These are phyloP conservation scores for Clavelina lepadiformis DNA, from an alignment of 23 tunicate genomes.

Conservation along the genomic window DNA sequence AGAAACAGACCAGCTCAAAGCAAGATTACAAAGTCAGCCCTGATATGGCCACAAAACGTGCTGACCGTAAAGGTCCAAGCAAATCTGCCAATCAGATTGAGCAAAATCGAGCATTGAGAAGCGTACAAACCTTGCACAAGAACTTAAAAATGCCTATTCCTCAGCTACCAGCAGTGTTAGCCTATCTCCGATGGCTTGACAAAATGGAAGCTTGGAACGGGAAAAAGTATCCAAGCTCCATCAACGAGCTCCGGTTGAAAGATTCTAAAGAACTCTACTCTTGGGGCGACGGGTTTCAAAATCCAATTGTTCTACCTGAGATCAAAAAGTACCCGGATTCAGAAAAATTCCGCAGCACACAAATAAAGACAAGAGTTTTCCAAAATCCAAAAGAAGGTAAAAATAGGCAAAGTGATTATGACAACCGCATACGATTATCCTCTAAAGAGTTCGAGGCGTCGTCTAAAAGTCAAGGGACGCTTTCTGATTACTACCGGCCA, in stretches of 20 bases:
- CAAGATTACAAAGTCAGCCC: too few species aligned
- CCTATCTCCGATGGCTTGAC: constrained; percentile 83
- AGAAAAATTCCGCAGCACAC: constrained; percentile 71
- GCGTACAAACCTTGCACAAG: constrained; percentile 35
- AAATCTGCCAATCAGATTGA: constrained; percentile 50
- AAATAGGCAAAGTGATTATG: too few species aligned
- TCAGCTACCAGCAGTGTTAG: constrained; percentile 67
- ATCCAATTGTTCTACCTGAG: constrained; percentile 69
- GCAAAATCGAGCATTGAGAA: constrained; percentile 53
- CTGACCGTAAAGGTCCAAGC: too few species aligned
- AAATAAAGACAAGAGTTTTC: constrained; percentile 21
- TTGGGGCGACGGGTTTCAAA: constrained; percentile 62
- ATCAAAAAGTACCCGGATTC: constrained; percentile 77
- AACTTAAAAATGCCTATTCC: constrained; percentile 64
- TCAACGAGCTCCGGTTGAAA: constrained; percentile 26
- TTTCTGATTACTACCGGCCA: constrained; percentile 9
- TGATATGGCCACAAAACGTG: too few species aligned
- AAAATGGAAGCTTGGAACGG: constrained; percentile 86
- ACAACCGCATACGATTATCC: too few species aligned
- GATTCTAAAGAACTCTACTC: constrained; percentile 56
- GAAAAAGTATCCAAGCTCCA: constrained; percentile 22
- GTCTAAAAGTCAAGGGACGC: too few species aligned
- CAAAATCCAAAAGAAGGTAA: too few species aligned
- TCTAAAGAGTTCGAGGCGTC: too few species aligned
- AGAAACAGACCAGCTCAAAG: too few species aligned